Evolutionary conservation across 2,888 invertebrate genomes (phyloP), one percentile per base, ranked within the genome.

Genomic region (Leptinotarsa peninsularis): DNA sequence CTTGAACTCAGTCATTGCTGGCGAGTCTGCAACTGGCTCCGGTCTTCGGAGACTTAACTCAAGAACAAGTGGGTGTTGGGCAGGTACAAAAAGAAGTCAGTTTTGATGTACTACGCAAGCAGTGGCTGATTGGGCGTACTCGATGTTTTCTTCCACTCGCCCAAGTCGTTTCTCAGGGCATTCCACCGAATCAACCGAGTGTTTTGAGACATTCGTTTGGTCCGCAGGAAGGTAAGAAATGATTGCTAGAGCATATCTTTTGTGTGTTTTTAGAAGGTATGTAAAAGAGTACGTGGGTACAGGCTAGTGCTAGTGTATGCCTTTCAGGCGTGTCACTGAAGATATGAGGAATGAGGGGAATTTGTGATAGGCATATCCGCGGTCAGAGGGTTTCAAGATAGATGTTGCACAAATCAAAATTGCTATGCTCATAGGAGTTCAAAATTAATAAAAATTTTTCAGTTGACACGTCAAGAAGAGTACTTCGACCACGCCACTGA

Each of bases 91-190:
- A 77, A 77, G 82, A 81, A 82, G 66, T 66, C 49, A 81, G 78
- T 80, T 82, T 83, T 76, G 82, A 81, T 78, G 56, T 66, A 54
- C 67, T 52, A 58, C 67, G 27, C 49, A 52, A 21, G 43, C 49
- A 67, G 50, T 52, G n/a, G 50, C 63, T 2, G 58, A 72, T 73
- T 23, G 66, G 49, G 60, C 27, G 10, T 33, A 71, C 75, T 86
- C 86, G 49, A 85, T 81, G 83, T 77, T 87, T 85, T 72, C 78
- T 79, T 85, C 84, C 85, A 73, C 80, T 81, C 85, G 79, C 27
- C 82, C 85, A 86, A 80, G 81, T 78, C 79, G 84, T 82, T 86
- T 82, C 76, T 83, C 79, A 81, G 82, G 84, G 86, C 83, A 87
- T 87, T 87, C 87, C 85, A 78, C 71, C 21, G 75, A 56, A 52